A percentile compares a stretch with the other conserved stretches of the same genome.
Conservation (phyloP, 2,888 invertebrate genomes). For the Xestoiulus laeticollis region DNA sequence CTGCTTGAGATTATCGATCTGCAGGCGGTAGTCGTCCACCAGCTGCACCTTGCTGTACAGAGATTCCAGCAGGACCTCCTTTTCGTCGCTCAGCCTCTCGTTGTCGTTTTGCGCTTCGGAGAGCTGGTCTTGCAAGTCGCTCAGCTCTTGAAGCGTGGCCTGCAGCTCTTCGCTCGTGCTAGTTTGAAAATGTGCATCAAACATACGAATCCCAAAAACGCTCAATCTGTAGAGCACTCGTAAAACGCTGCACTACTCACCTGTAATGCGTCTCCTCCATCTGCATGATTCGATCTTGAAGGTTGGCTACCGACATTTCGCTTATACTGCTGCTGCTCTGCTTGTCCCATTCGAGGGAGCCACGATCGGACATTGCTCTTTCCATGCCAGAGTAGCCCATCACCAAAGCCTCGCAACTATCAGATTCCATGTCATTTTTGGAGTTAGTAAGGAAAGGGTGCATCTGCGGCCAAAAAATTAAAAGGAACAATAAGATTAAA, state of each 20-base stretch:
- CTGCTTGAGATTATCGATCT: constrained; percentile 85
- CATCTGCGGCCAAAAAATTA: not conserved
- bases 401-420: constrained; percentile 3
- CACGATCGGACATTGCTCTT: constrained; percentile 67
- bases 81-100: constrained; percentile 86
- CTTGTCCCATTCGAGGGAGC: constrained; percentile 89
- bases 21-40: constrained; percentile 84
- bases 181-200: constrained; percentile 53
- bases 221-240: not conserved
- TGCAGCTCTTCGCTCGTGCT: constrained; percentile 92
- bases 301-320: constrained; percentile 86
- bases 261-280: constrained; percentile 88
- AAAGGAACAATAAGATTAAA: too few relatives aligned
- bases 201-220: not conserved
- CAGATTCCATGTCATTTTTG: constrained; percentile 49
- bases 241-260: constrained; percentile 46
- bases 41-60: constrained; percentile 91
- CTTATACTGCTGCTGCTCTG: constrained; percentile 86
- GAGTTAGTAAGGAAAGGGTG: not conserved
- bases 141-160: constrained; percentile 90
- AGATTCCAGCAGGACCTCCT: constrained; percentile 87
- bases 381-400: constrained; percentile 62
- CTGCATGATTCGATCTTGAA: constrained; percentile 91
- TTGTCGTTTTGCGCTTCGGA: constrained; percentile 88
- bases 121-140: constrained; percentile 87